Conservation (phyloP, 2,888 invertebrate species). For the Teinopalpus imperialis region DNA sequence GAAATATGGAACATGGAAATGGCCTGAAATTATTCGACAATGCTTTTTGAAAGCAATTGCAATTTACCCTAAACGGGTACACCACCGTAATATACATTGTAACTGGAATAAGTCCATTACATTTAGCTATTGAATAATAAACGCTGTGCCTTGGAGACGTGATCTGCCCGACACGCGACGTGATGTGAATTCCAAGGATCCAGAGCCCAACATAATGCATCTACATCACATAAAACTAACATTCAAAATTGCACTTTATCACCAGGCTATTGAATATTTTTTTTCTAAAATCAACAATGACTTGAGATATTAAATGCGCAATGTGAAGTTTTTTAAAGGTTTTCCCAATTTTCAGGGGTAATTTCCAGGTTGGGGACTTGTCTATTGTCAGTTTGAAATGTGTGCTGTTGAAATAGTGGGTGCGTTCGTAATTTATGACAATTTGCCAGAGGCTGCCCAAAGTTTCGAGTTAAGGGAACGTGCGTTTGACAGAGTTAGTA, state of each 20-base stretch:
- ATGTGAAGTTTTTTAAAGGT: conserved; percentile 52
- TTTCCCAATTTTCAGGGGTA: conserved; percentile 53
- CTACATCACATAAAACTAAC: conserved; percentile 39
- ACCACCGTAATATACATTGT: conserved; percentile 34
- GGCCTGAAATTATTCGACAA: neutral
- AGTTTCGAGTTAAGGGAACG: conserved; percentile 27
- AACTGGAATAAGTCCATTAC: conserved; percentile 59
- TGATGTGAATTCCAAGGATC: conserved; percentile 51
- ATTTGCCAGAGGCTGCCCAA: conserved; percentile 36
- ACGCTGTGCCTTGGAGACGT: conserved; percentile 56
- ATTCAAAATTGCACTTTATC: conserved; percentile 54
- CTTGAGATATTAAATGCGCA: conserved; percentile 37
- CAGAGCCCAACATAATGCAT: conserved; percentile 38
- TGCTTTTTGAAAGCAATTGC: conserved; percentile 26
- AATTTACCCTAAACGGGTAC: conserved; percentile 28
- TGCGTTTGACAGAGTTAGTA: conserved; percentile 26
- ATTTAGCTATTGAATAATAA: conserved; percentile 70
- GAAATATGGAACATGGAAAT: too few relatives aligned
- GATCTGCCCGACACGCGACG: conserved; percentile 50
- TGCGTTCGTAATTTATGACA: conserved; percentile 51
- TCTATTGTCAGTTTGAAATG: conserved; percentile 60
- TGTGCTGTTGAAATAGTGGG: conserved; percentile 55
- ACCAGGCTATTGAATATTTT: conserved; percentile 37
- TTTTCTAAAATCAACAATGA: conserved; percentile 41
- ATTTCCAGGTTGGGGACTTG: conserved; percentile 40